Evolutionary conservation across 2,888 invertebrate genomes (phyloP).

Genomic region (Drosophila gaucha): DNA sequence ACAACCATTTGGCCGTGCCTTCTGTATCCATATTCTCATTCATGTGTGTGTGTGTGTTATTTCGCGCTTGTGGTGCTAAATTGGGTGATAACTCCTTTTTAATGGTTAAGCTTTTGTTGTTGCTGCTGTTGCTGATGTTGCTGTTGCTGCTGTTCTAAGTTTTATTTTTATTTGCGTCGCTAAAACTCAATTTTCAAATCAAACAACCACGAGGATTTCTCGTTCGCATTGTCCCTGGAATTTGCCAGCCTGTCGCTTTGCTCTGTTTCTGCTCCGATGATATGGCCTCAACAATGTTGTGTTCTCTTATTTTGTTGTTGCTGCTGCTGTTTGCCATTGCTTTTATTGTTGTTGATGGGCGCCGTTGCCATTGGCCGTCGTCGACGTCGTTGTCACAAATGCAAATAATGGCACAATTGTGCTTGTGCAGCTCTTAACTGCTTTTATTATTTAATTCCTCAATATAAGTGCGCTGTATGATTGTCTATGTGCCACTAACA

Average conservation of each 20-base stretch:
- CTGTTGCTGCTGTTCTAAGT: slow-evolving; percentile 56
- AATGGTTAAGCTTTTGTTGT: slow-evolving; percentile 59
- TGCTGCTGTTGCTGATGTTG: slow-evolving; percentile 34
- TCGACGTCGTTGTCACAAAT: slow-evolving; percentile 77
- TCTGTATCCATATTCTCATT: slow-evolving; percentile 67
- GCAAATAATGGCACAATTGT: slow-evolving; percentile 83
- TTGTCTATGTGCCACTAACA: slow-evolving; percentile 9
- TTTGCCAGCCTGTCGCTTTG: slow-evolving; percentile 38
- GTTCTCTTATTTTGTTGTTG: slow-evolving; percentile 46
- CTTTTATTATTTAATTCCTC: slow-evolving; percentile 78
- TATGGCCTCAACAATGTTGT: slow-evolving; percentile 60
- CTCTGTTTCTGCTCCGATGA: slow-evolving; percentile 58
- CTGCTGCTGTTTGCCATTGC: slow-evolving; percentile 11
- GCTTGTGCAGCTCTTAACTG: slow-evolving; percentile 68
- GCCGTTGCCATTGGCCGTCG: slow-evolving; percentile 28
- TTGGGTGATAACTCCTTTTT: slow-evolving; percentile 78
- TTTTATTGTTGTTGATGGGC: slow-evolving; percentile 29
- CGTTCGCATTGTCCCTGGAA: slow-evolving; percentile 34
- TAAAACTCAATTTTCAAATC: slow-evolving; percentile 81
- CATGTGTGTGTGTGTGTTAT: slow-evolving; percentile 84
- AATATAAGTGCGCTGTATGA: slow-evolving; percentile 40
- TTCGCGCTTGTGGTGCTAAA: slow-evolving; percentile 73
- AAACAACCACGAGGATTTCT: slow-evolving; percentile 77
- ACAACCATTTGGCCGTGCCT: slow-evolving; percentile 21
- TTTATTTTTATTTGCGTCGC: slow-evolving; percentile 77